These are phyloP conservation scores for Megastigmus dorsalis DNA, from an alignment of 2,888 invertebrate species.

Conservation along the genomic window DNA sequence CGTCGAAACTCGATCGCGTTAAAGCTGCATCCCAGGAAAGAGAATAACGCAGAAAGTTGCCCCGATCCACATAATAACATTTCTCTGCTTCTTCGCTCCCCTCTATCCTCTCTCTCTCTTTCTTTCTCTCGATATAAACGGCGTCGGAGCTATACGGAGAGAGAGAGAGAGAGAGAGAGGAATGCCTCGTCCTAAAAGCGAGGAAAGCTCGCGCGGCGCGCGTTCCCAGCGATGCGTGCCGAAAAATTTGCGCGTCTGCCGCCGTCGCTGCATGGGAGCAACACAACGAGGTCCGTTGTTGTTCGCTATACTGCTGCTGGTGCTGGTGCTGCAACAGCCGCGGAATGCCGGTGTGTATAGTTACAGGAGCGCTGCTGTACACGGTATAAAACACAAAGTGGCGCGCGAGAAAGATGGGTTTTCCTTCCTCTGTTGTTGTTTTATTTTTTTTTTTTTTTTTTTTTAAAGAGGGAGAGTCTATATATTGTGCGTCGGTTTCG, in stretches of 20 bases:
- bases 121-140: neutral
- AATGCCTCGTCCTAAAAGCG: constrained; percentile 7
- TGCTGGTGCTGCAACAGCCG: too few relatives aligned
- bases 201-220: constrained; percentile 8
- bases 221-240: constrained; percentile 32
- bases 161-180: neutral
- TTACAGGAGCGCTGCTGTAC: too few relatives aligned
- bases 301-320: too few relatives aligned
- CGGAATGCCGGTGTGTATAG: constrained; percentile 25
- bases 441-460: too few relatives aligned
- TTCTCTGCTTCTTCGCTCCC: neutral
- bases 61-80: neutral
- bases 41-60: neutral
- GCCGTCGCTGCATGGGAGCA: neutral
- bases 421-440: too few relatives aligned
- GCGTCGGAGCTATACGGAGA: too few relatives aligned
- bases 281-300: constrained; percentile 23
- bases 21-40: neutral
- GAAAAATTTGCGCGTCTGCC: constrained; percentile 27
- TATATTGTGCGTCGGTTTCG: too few relatives aligned
- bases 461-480: too few relatives aligned
- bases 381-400: too few relatives aligned
- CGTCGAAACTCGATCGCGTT: constrained; percentile 15
- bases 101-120: neutral
- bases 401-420: too few relatives aligned